Evolutionary conservation across 2,797 vertebrate species (phyloP), one percentile per base, ranked within the genome.

Genomic region (Scarus forsteni): DNA sequence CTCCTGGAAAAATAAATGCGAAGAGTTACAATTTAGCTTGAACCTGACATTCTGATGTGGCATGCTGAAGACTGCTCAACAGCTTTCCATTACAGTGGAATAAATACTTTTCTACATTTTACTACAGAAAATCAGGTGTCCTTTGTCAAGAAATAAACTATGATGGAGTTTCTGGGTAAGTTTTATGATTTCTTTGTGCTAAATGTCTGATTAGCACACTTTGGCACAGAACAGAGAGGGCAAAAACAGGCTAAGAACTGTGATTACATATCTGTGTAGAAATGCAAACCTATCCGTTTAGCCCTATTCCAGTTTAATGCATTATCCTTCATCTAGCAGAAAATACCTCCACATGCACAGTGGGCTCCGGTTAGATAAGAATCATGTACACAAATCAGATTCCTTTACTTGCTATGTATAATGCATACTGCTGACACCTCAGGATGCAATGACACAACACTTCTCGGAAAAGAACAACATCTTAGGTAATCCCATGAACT

Each of bases 331-430:
- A 58, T 14, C 58, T 40, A 64, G 40, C 34, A 57, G n/a, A 18
- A 60, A 51, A 58, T 34, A 48, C 57, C 27, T 39, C 43, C 54
- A 64, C 38, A 70, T 39, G 38, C 54, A 69, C 35, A 35, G 15
- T 1, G 60, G 44, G 49, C 48, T 3, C 51, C 52, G 51, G 42
- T 48, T 46, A 66, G 70, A 76, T 44, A 79, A 44, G 79, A 86
- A 85, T 82, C 78, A 50, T 70, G 62, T 71, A 50, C 40, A 60
- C 63, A 50, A 73, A 79, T 56, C 16, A 65, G 76, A 70, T 84
- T 80, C 63, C 78, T 83, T 81, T 67, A 68, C 79, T 65, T 49
- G 64, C 46, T 42, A 81, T 85, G 34, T 65, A 80, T 88, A 87
- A 91, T 89, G 65, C 10, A 88, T 82, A 77, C n/a, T 55, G 35